Percentiles rank a stretch among this genome's conserved stretches.
Evolutionary conservation across 2,113 vertebrate genomes (phyloP).

Genomic region (Alligator mississippiensis): DNA sequence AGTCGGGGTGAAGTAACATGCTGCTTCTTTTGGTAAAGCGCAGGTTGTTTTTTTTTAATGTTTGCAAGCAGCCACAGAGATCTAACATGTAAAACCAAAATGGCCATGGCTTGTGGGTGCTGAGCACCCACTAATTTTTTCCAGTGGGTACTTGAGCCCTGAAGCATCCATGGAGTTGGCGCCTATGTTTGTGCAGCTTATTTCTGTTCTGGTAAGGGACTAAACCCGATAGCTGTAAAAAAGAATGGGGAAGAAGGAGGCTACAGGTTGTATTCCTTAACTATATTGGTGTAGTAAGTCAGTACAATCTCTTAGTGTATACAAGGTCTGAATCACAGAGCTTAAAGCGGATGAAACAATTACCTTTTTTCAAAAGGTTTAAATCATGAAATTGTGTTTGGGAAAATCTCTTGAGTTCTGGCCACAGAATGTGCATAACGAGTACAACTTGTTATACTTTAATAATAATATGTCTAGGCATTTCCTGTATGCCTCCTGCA

Average conservation of each 20-base stretch:
- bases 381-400: background rate
- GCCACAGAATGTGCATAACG: slow-evolving; percentile 40
- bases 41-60: too few relatives aligned
- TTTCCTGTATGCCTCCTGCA: slow-evolving; percentile 54
- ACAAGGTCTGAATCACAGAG: slow-evolving; percentile 15
- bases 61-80: too few relatives aligned
- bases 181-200: too few relatives aligned
- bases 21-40: too few relatives aligned
- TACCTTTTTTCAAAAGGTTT: slow-evolving; percentile 22
- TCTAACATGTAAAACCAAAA: too few relatives aligned
- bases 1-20: too few relatives aligned
- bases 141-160: too few relatives aligned
- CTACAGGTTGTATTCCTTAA: background rate
- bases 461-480: slow-evolving; percentile 48
- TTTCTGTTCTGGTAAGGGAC: background rate
- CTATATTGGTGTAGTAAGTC: background rate
- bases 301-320: slow-evolving; percentile 40
- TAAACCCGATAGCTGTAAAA: background rate
- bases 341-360: background rate
- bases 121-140: too few relatives aligned
- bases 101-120: too few relatives aligned
- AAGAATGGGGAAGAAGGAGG: too few relatives aligned
- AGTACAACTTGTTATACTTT: slow-evolving; percentile 65
- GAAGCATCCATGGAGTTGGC: too few relatives aligned
- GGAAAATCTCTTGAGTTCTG: background rate